Evolutionary conservation across 2,113 vertebrate species (phyloP), one percentile per base, ranked within the genome.

Genomic region (Propithecus coquereli): DNA sequence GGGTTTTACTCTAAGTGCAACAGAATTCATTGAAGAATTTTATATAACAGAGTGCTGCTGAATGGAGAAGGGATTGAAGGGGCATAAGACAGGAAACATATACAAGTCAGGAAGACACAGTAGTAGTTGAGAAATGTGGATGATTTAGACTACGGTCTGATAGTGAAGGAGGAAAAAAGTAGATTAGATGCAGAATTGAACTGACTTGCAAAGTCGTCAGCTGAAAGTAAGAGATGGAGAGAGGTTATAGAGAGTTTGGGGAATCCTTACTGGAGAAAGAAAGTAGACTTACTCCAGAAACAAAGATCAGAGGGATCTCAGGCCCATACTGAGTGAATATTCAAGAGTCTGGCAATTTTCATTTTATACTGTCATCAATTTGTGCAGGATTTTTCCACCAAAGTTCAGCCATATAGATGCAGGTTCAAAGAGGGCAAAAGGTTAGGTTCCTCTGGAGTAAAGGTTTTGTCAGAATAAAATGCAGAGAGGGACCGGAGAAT

Each of bases 1-100:
- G 45, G 40, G 82, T 65, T 82, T 91, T 87, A 91, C 87, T 91
- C 50, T 85, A 88, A 91, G 70, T 34, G 45, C 82, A 95, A 3
- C 54, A 16, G 30, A 91, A 73, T 87, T 63, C n/a, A 77, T 0
- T 79, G 32, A 93, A 83, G 54, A 73, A 43, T 89, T 85, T 89
- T 82, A 81, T 73, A 40, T 18, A 77, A 77, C 27, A 1, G 16
- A 93, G 30, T 65, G 32, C n/a, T 81, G 47, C 27, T 25, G 73
- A 94, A 85, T 16, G 47, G 22, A 90, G 27, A 92, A 68, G 32
- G 43, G 37, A 52, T 13, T 91, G 7, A 43, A 90, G 17, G 27
- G 9, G 12, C 45, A 88, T 16, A 85, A 92, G 11, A 81, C 1
- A 70, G 45, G 47, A 91, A 73, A 73, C 0, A 23, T 20, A 61